Conservation (phyloP, 2,888 invertebrate genomes). For the Neoascia interrupta region DNA sequence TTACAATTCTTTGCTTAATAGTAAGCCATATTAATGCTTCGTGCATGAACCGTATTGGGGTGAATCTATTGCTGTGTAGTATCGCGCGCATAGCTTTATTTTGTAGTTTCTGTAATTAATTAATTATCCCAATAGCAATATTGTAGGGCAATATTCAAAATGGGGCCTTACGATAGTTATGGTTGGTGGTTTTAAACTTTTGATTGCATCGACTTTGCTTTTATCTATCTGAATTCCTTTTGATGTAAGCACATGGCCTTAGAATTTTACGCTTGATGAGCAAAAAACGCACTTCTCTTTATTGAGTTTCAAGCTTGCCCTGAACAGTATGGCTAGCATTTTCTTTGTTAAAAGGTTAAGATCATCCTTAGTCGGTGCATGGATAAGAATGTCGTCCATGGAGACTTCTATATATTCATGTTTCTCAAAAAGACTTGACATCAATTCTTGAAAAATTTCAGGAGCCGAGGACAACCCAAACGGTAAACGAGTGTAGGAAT, state of each 20-base stretch:
- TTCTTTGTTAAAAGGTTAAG: background rate
- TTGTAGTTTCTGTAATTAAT: no score
- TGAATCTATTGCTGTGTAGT: no score
- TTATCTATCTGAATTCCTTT: background rate
- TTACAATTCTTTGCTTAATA: no score
- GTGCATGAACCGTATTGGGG: no score
- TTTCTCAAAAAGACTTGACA: background rate
- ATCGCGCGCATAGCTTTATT: no score
- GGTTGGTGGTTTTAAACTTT: background rate
- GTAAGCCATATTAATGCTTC: no score
- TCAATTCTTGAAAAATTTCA: background rate
- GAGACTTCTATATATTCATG: slow-evolving; percentile 3
- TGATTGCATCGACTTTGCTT: background rate
- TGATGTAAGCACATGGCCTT: background rate
- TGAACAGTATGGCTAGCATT: background rate
- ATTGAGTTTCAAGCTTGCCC: slow-evolving; percentile 3
- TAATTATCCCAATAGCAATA: no score
- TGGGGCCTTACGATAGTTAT: no score
- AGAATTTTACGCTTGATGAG: background rate
- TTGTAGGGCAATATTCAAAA: no score
- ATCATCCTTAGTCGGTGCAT: background rate
- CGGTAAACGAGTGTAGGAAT: slow-evolving; percentile 6
- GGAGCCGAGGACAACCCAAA: slow-evolving; percentile 17
- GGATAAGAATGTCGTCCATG: slow-evolving; percentile 12
- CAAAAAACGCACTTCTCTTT: slow-evolving; percentile 8